These are phyloP conservation scores for Caloenas nicobarica DNA, from an alignment of 2,113 vertebrate genomes.

Conservation along the genomic window DNA sequence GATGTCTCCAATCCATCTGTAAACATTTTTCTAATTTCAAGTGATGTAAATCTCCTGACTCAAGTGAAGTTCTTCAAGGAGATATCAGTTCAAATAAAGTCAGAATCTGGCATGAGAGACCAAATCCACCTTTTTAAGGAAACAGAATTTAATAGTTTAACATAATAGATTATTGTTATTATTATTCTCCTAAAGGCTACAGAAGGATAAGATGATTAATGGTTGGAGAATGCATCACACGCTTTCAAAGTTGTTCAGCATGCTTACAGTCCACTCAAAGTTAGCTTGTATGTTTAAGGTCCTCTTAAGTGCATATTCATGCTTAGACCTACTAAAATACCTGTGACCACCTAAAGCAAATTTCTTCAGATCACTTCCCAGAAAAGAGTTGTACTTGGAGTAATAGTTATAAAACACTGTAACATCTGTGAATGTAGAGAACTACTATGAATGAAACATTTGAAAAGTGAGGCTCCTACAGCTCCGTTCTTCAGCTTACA, in stretches of 20 bases:
- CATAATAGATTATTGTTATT: not conserved
- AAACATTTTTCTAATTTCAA: not conserved
- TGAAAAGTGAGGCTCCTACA: not conserved
- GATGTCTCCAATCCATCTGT: not conserved
- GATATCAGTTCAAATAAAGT: not conserved
- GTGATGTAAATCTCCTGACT: not conserved
- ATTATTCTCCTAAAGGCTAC: not conserved
- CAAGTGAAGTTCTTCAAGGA: not conserved
- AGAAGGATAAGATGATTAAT: not conserved
- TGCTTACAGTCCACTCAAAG: not conserved
- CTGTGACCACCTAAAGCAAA: not conserved
- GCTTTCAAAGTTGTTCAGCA: not conserved
- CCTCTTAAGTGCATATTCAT: not conserved
- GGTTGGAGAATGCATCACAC: not conserved
- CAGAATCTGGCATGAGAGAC: not conserved
- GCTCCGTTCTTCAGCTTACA: not conserved
- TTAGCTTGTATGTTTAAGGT: not conserved
- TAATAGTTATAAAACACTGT: not conserved
- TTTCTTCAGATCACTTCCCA: not conserved
- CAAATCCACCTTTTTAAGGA: not conserved
- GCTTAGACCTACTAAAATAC: not conserved
- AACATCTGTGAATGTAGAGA: not conserved
- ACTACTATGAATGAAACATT: not conserved
- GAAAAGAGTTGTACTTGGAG: not conserved
- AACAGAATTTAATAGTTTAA: not conserved